Evolutionary conservation across 1,140 invertebrate species (phyloP), one percentile per base, ranked within the genome.

Genomic region (Plutomurus gul): DNA sequence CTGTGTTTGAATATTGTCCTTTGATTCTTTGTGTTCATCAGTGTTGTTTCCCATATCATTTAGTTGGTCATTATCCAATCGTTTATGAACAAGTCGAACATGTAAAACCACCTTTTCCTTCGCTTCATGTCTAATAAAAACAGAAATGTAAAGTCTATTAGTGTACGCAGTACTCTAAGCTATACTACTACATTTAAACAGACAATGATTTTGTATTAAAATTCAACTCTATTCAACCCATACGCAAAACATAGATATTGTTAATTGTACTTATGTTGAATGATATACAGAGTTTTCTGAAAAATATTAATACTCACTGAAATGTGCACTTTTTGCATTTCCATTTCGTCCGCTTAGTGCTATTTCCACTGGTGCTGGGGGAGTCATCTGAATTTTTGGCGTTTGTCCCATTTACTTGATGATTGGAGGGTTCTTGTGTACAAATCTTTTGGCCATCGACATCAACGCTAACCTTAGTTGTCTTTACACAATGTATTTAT

Each of bases 281-380:
- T 10, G 8, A n/a, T 43, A 43, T 43, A 43, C n/a, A 10, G n/a
- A 10, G n/a, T 10, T 10, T 43, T 43, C 8, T 43, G n/a, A 43
- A 43, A 10, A n/a, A 43, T 43, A n/a, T 10, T 10, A 43, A 25
- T 6, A 43, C 70, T 39, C 40, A 72, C 70, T 72, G 70, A 10
- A 72, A 72, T 1, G 18, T 6, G 36, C 70, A 72, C 18, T 72
- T 72, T 43, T 72, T 72, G 25, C 70, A 72, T 72, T 72, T 72
- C 70, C 70, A 72, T 65, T 65, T 65, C 0, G 56, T n/a, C 13
- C 27, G 13, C 6, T 27, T 60, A 30, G 3, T 33, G 8, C 27
- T 33, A n/a, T n/a, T n/a, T n/a, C n/a, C n/a, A n/a, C n/a, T n/a
- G n/a, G n/a, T n/a, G n/a, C n/a, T n/a, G n/a, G n/a, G n/a, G n/a